Base-by-base conservation (phyloP, 2,113 vertebrate genomes). In the Cephalopholis sonnerati region DNA sequence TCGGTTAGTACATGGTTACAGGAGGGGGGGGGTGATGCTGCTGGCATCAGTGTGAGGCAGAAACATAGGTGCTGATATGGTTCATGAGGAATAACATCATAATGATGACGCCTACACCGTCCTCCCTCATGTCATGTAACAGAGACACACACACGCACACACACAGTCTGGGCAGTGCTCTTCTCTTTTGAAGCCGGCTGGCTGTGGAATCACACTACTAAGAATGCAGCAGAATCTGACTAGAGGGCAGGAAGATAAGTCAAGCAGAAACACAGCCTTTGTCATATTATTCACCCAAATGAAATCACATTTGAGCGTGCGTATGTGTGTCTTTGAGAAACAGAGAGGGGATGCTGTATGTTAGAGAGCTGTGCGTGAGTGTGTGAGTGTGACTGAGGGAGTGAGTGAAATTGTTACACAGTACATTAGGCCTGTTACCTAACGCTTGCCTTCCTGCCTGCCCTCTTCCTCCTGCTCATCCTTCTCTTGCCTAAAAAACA, bases 341-440 rank as follows among this genome's bases (percentile, higher is more conserved):
- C 51, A 44, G 20, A 81, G 67, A 85, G 57, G 58, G 76, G 63
- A 54, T 63, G 74, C 20, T 65, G 59, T 20, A 50, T 64, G 57
- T 79, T 46, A 36, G 53, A 65, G 77, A 77, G 41, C 74, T 48
- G 36, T 77, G 73, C 41, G n/a, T 25, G 71, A 62, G 41, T 44
- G 63, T 61, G 70, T 36, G 79, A 66, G 74, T 69, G 73, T 69
- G 66, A 77, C 70, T 58, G 67, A 66, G 73, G 64, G 83, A 84
- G 65, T 69, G 82, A 79, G 82, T 72, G 71, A 80, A 87, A 82
- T 68, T 82, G 75, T 91, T 88, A 77, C 81, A 91, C 77, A 87
- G 86, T 77, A 84, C 79, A 89, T 89, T 87, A 83, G 83, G 81
- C 79, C 51, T 77, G 88, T 92, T 91, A 90, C 88, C 91, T 79